Conservation (phyloP, 2,113 vertebrate genomes). For the cattle (Bos taurus) region DNA sequence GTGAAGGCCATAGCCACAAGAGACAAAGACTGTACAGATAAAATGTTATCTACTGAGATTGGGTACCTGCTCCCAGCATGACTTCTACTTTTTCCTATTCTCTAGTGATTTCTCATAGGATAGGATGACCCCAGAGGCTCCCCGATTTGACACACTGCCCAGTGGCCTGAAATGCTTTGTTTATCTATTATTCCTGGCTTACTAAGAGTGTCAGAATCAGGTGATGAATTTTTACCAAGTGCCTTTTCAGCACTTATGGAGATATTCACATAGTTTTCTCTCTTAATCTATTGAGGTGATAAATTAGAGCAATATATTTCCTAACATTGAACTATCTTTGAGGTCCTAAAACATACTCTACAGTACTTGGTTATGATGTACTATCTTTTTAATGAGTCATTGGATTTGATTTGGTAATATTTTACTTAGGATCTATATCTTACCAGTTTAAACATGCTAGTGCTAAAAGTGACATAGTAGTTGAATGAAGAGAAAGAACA, state of each 20-base stretch:
- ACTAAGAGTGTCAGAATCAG: slow-evolving; percentile 4
- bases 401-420: slow-evolving; percentile 7
- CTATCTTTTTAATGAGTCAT: background rate
- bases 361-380: background rate
- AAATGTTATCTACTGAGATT: background rate
- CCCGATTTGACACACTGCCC: slow-evolving; percentile 14
- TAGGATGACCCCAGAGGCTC: background rate
- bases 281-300: slow-evolving; percentile 15
- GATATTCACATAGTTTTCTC: slow-evolving; percentile 21
- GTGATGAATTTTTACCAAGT: slow-evolving; percentile 38
- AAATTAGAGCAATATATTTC: slow-evolving; percentile 14
- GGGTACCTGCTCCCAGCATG: background rate
- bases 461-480: background rate
- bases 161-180: slow-evolving; percentile 7
- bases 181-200: slow-evolving; percentile 32
- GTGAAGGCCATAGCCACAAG: background rate
- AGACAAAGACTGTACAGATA: background rate
- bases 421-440: background rate
- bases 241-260: background rate
- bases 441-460: background rate
- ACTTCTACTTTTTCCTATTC: background rate
- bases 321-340: background rate
- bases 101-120: background rate
- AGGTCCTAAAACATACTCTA: slow-evolving; percentile 20
- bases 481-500: background rate